Evolutionary conservation across 2,888 invertebrate species (phyloP).

Genomic region (Sarcophaga carnaria): DNA sequence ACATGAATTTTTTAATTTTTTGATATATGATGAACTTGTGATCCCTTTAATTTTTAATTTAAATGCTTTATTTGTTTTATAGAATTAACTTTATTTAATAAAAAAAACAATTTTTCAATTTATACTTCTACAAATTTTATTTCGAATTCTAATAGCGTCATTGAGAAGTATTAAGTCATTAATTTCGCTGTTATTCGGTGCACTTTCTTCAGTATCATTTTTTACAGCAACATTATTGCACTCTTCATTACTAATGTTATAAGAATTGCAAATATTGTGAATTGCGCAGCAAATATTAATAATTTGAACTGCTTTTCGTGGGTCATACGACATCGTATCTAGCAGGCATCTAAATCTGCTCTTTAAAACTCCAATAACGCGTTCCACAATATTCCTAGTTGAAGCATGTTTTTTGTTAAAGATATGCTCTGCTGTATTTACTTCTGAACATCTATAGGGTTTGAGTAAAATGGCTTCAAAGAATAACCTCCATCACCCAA

Average conservation of each 20-base stretch:
- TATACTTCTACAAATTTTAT: too few species aligned
- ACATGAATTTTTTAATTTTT: too few species aligned
- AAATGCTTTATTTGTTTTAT: constrained; percentile 2
- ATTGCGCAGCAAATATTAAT: constrained; percentile 23
- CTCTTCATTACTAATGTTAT: neutral
- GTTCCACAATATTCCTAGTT: constrained; percentile 40
- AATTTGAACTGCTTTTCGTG: constrained; percentile 23
- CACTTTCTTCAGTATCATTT: neutral
- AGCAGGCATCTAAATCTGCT: constrained; percentile 25
- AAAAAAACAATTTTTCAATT: constrained; percentile 2
- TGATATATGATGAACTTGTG: neutral
- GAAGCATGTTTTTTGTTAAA: constrained; percentile 35
- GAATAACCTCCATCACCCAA: neutral
- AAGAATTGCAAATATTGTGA: constrained; percentile 19
- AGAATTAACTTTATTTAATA: neutral
- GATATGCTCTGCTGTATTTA: constrained; percentile 11
- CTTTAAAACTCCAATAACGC: constrained; percentile 38
- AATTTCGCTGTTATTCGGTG: neutral
- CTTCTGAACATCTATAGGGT: constrained; percentile 3
- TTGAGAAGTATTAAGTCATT: constrained; percentile 10
- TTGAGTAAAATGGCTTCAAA: constrained; percentile 6
- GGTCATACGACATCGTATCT: constrained; percentile 6
- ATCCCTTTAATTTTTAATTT: neutral
- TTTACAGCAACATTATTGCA: neutral
- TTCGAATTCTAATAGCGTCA: constrained; percentile 27